A percentile compares a stretch with the other conserved stretches of the same genome.
Conservation (phyloP, 2,888 invertebrate genomes). For the Adineta ricciae region DNA sequence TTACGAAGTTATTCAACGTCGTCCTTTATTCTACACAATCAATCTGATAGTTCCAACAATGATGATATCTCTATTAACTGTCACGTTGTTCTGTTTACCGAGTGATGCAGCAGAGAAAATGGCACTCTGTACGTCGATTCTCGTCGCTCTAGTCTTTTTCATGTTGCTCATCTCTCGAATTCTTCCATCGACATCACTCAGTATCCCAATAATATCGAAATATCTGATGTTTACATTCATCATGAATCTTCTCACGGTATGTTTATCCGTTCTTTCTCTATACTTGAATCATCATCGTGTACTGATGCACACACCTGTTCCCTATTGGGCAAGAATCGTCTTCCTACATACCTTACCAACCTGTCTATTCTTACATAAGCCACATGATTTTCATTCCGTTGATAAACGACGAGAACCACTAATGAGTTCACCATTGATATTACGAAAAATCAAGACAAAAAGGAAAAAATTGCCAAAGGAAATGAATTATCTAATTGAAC, state of each 20-base stretch:
- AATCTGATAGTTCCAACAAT: slow-evolving; percentile 97
- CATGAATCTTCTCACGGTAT: slow-evolving; percentile 31
- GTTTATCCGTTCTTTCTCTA: slow-evolving; percentile 15
- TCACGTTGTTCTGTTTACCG: slow-evolving; percentile 92
- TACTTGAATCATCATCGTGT: slow-evolving; percentile 22
- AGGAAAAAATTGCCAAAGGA: not conserved
- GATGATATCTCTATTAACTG: slow-evolving; percentile 92
- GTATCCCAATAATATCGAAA: slow-evolving; percentile 33
- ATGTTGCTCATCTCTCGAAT: slow-evolving; percentile 58
- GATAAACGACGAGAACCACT: not conserved
- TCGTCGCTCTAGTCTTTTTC: slow-evolving; percentile 96
- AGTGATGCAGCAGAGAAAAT: slow-evolving; percentile 94
- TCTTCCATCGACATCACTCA: slow-evolving; percentile 30
- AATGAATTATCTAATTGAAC: not conserved
- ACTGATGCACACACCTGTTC: slow-evolving; percentile 44
- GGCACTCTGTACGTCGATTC: slow-evolving; percentile 79
- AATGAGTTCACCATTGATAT: not conserved
- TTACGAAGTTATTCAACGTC: slow-evolving; percentile 85
- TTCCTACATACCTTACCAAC: slow-evolving; percentile 23
- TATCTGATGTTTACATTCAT: slow-evolving; percentile 34
- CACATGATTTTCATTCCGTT: not conserved
- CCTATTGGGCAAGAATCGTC: not conserved
- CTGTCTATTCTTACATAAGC: slow-evolving; percentile 24
- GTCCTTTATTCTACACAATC: slow-evolving; percentile 95
- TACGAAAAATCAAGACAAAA: not conserved